Conservation (phyloP, 2,113 vertebrate species). For the Forbesichthys papilliferus region DNA sequence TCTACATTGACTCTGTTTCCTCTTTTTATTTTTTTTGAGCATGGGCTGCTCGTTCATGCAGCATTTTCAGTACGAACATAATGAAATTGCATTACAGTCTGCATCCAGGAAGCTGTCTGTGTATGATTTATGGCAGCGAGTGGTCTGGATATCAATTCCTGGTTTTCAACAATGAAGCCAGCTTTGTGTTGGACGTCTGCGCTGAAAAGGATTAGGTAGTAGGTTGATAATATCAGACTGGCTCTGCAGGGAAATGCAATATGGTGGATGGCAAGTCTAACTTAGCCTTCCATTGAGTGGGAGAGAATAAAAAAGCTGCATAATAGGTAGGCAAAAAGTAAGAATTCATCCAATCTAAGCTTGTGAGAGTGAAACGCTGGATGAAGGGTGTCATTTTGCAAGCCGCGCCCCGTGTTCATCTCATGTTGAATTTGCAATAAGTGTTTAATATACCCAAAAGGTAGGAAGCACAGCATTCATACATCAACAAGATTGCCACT, state of each 20-base stretch:
- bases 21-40: not conserved
- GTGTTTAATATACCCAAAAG: not conserved
- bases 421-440: conserved; percentile 1
- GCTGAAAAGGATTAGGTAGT: conserved; percentile 28
- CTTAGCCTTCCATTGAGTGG: not conserved
- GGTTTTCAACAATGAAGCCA: conserved; percentile 26
- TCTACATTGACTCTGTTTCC: conserved; percentile 21
- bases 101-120: conserved; percentile 31
- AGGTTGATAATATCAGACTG: conserved; percentile 15
- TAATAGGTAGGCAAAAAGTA: not conserved
- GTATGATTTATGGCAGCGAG: conserved; percentile 38
- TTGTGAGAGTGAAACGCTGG: not conserved
- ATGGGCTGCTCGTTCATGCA: conserved; percentile 17
- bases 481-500: conserved; percentile 12
- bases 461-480: conserved; percentile 24
- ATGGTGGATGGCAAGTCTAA: conserved; percentile 1
- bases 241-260: conserved; percentile 25
- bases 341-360: not conserved
- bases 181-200: conserved; percentile 23
- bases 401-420: not conserved
- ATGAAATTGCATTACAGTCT: conserved; percentile 26
- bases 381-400: not conserved
- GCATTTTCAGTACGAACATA: conserved; percentile 29
- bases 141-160: conserved; percentile 29
- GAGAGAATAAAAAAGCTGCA: not conserved